A percentile compares a stretch with the other conserved stretches of the same genome.
Conservation (phyloP, 2,888 invertebrate species). For the Loripinus fragilis region DNA sequence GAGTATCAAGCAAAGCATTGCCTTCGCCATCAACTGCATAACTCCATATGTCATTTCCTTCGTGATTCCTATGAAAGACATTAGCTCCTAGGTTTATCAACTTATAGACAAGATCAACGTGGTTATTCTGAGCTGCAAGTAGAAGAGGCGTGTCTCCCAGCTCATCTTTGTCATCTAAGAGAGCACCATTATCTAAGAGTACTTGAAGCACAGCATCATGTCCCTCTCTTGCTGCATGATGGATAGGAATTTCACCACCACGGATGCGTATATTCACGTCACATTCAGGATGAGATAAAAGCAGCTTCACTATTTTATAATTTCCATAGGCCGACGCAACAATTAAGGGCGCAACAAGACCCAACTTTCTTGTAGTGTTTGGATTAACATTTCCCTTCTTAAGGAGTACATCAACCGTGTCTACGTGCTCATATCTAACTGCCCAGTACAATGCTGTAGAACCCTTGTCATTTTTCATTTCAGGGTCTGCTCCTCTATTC, state of each 20-base stretch:
- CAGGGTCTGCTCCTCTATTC: constrained; percentile 67
- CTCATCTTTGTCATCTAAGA: constrained; percentile 78
- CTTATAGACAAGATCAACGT: constrained; percentile 68
- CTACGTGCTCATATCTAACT: constrained; percentile 76
- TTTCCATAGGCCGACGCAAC: constrained; percentile 80
- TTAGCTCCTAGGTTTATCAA: constrained; percentile 71
- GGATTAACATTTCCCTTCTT: constrained; percentile 75
- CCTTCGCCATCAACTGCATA: constrained; percentile 74
- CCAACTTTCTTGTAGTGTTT: constrained; percentile 76
- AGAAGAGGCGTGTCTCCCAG: constrained; percentile 78
- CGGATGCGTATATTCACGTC: constrained; percentile 77
- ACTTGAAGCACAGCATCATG: constrained; percentile 73
- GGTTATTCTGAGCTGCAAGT: constrained; percentile 75
- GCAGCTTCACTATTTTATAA: constrained; percentile 63
- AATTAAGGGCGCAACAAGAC: constrained; percentile 79
- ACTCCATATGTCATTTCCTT: constrained; percentile 79
- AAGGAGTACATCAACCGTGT: constrained; percentile 73
- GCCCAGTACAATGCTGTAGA: constrained; percentile 83
- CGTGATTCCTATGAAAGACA: constrained; percentile 73
- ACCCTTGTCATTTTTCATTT: constrained; percentile 79
- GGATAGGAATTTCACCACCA: constrained; percentile 80
- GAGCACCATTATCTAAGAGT: constrained; percentile 74
- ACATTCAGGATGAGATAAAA: constrained; percentile 69
- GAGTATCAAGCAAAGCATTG: constrained; percentile 64
- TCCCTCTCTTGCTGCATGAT: constrained; percentile 82